Evolutionary conservation across 2,113 vertebrate species (phyloP).

Genomic region (Myanophis thanlyinensis): DNA sequence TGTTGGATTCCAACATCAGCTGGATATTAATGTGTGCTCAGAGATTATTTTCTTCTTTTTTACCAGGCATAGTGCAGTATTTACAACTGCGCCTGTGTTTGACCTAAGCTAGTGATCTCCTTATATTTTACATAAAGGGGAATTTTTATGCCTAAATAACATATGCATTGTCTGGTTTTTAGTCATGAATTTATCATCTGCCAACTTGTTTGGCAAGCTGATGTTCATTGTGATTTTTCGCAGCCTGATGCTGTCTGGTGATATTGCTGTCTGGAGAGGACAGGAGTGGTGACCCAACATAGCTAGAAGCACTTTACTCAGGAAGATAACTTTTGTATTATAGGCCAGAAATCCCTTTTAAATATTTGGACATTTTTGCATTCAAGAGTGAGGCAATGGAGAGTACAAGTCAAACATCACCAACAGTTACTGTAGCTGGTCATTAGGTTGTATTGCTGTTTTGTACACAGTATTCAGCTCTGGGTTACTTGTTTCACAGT

Average conservation of each 20-base stretch:
- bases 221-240: background rate
- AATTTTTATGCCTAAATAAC: background rate
- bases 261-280: background rate
- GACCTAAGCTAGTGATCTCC: background rate
- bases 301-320: background rate
- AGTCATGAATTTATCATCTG: background rate
- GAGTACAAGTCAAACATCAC: conserved; percentile 19
- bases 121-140: background rate
- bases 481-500: conserved; percentile 27
- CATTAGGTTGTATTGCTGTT: conserved; percentile 13
- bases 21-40: background rate
- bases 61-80: background rate
- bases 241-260: background rate
- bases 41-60: background rate
- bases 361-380: background rate
- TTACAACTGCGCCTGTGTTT: background rate
- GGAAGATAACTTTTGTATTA: background rate
- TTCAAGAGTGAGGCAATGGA: background rate
- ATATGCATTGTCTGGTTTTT: background rate
- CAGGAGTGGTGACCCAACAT: background rate
- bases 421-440: conserved; percentile 32
- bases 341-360: background rate
- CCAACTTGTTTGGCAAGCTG: background rate
- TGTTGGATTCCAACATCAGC: background rate
- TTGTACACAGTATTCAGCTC: conserved; percentile 19